A percentile compares a stretch with the other conserved stretches of the same genome.
phyloP scores from a whole-genome alignment of 2,888 invertebrate genomes.

The Eretmocerus hayati region DNA sequence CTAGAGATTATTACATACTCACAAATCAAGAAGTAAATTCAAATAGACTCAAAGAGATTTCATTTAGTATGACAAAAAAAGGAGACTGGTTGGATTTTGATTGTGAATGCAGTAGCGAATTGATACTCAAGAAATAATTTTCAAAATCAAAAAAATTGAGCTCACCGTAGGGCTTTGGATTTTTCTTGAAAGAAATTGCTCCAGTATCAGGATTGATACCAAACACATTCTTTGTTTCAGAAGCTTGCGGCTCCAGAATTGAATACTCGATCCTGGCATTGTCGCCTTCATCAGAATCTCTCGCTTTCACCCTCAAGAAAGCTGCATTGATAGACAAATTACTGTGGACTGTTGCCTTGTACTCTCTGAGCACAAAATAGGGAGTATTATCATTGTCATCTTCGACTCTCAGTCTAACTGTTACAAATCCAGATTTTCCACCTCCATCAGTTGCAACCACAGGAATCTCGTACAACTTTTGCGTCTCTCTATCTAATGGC shows the following conservation, averaged over 20 bases:
- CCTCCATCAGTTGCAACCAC: conserved; percentile 79
- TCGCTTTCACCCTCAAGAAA: conserved; percentile 62
- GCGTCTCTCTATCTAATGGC: conserved; percentile 67
- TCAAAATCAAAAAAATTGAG: too few species aligned
- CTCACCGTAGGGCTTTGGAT: conserved; percentile 52
- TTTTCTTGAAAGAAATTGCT: conserved; percentile 60
- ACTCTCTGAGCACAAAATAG: conserved; percentile 66
- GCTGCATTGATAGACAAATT: conserved; percentile 54
- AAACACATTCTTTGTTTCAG: conserved; percentile 58
- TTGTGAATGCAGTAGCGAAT: too few species aligned
- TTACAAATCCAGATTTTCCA: conserved; percentile 67
- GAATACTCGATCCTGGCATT: conserved; percentile 68
- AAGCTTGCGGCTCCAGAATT: conserved; percentile 63
- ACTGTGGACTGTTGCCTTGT: conserved; percentile 65
- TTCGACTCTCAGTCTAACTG: conserved; percentile 69
- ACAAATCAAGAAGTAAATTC: too few species aligned
- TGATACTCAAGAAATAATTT: too few species aligned
- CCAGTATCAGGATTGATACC: conserved; percentile 70
- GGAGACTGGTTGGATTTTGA: too few species aligned
- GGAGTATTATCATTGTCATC: conserved; percentile 85
- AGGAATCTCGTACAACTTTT: conserved; percentile 65
- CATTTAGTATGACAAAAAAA: too few species aligned
- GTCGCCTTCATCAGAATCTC: conserved; percentile 71
- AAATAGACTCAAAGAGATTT: too few species aligned
- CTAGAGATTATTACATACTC: too few species aligned